Evolutionary conservation across 2,888 invertebrate genomes (phyloP).

Genomic region (Camponotus fellah): DNA sequence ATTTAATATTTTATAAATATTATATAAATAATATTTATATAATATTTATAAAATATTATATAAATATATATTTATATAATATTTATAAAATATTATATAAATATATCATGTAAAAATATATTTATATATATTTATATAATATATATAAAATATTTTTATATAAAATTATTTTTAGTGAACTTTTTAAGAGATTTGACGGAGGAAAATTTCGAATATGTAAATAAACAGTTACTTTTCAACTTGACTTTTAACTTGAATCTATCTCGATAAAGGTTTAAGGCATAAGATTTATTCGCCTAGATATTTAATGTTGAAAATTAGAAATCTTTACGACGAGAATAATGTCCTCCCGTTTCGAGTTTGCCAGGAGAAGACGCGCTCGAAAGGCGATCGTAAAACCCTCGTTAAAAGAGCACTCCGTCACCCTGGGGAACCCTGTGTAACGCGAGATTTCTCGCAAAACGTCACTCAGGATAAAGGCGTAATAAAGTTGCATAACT

Average conservation of each 20-base stretch:
- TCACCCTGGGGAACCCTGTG: not conserved
- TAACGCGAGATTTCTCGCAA: not conserved
- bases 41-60: too few species aligned
- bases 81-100: too few species aligned
- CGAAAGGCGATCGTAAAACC: not conserved
- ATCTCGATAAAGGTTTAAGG: not conserved
- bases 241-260: not conserved
- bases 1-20: too few species aligned
- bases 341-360: not conserved
- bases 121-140: too few species aligned
- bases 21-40: too few species aligned
- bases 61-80: too few species aligned
- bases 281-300: not conserved
- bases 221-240: not conserved
- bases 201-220: too few species aligned
- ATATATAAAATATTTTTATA: too few species aligned
- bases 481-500: slow-evolving; percentile 62
- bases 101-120: too few species aligned
- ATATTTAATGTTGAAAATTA: slow-evolving; percentile 14
- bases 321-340: not conserved
- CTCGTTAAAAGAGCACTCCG: not conserved
- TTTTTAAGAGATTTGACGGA: too few species aligned
- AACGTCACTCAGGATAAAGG: slow-evolving; percentile 1
- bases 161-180: not conserved
- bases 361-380: not conserved